Percentiles rank a stretch among this genome's conserved stretches.
Conservation (phyloP, 1,140 invertebrate genomes). For the Potamilus streckersoni region DNA sequence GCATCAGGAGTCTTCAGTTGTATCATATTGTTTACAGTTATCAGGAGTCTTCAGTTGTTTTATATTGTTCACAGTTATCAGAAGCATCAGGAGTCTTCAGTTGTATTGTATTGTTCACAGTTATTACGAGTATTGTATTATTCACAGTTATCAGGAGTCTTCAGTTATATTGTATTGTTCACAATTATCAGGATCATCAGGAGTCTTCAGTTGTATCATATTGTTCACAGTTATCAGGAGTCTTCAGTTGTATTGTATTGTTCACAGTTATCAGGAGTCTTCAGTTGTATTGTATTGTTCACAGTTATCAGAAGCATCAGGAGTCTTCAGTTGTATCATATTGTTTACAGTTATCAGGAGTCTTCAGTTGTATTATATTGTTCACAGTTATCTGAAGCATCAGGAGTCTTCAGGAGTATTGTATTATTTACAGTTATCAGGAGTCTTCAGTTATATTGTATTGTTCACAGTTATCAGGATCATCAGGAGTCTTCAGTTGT, state of each 20-base stretch:
- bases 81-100: conserved; percentile 14
- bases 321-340: neutral
- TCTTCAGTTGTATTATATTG: too few relatives aligned
- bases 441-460: neutral
- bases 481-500: conserved; percentile 2
- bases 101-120: too few relatives aligned
- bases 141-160: conserved; percentile 19
- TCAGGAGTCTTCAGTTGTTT: too few relatives aligned
- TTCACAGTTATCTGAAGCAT: conserved; percentile 9
- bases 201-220: too few relatives aligned
- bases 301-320: conserved; percentile 17
- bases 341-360: too few relatives aligned
- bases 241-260: too few relatives aligned
- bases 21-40: too few relatives aligned
- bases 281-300: too few relatives aligned
- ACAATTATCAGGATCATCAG: too few relatives aligned
- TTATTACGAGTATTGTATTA: too few relatives aligned
- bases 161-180: too few relatives aligned
- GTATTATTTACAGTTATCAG: neutral
- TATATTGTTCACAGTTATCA: neutral
- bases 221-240: conserved; percentile 3
- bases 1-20: conserved; percentile 5
- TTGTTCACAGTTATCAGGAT: conserved; percentile 6
- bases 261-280: conserved; percentile 1
- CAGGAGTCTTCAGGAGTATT: neutral